phyloP scores from a whole-genome alignment of 2,888 invertebrate genomes.

The Harpagoxenus sublaevis region DNA sequence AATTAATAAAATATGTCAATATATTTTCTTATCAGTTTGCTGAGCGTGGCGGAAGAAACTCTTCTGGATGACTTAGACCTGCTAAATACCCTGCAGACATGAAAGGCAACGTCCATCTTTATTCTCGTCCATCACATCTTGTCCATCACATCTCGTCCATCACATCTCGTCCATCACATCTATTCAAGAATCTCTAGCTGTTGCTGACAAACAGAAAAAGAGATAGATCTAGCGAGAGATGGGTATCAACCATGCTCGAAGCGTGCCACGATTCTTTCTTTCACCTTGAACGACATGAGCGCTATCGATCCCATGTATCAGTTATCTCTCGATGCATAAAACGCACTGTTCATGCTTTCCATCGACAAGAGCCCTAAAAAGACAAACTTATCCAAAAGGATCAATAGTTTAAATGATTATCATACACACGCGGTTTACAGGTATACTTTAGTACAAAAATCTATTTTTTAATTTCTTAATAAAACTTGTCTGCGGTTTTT shows the following conservation, averaged over 20 bases:
- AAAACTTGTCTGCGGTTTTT: background rate
- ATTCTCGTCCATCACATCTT: no score
- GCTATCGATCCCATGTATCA: conserved; percentile 98
- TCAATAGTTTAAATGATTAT: conserved; percentile 92
- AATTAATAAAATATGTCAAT: conserved; percentile 12
- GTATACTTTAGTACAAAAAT: conserved; percentile 84
- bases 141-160: no score
- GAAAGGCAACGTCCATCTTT: conserved; percentile 93
- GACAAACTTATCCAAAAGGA: conserved; percentile 91
- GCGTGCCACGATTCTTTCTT: conserved; percentile 95
- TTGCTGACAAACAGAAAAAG: conserved; percentile 93
- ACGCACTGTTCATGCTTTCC: conserved; percentile 92
- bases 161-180: no score
- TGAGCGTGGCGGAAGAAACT: conserved; percentile 92
- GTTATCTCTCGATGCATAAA: conserved; percentile 95
- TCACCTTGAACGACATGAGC: conserved; percentile 95
- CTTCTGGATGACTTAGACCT: conserved; percentile 95
- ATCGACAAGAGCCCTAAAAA: conserved; percentile 94
- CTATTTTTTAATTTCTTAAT: background rate
- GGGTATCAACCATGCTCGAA: conserved; percentile 94
- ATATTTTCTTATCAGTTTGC: conserved; percentile 86
- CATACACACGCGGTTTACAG: conserved; percentile 95
- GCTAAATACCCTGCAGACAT: conserved; percentile 93
- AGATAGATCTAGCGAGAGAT: conserved; percentile 94
- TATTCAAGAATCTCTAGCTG: conserved; percentile 93